Percentiles rank a stretch among this genome's conserved stretches.
Conservation (phyloP, 2,888 invertebrate genomes). For the Eristalis intricaria region DNA sequence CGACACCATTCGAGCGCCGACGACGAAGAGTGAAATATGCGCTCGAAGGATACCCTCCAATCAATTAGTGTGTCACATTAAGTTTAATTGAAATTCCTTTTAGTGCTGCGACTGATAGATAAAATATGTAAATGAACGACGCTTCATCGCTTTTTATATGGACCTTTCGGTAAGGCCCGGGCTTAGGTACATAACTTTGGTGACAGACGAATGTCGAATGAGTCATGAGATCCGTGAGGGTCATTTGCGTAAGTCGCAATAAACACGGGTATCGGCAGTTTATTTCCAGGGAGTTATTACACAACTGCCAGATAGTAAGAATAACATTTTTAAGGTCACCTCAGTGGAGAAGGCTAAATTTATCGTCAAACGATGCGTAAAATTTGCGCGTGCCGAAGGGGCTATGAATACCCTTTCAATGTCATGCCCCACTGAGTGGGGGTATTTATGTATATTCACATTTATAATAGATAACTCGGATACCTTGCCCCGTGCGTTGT, state of each 20-base stretch:
- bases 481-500: no score
- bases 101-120: slow-evolving; percentile 20
- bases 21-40: slow-evolving; percentile 18
- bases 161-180: neutral
- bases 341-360: neutral
- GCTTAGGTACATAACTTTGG: neutral
- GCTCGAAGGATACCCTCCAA: slow-evolving; percentile 12
- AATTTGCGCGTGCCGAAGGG: neutral
- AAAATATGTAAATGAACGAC: slow-evolving; percentile 30
- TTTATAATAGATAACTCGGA: neutral
- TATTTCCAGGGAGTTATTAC: neutral
- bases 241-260: neutral
- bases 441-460: neutral
- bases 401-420: neutral
- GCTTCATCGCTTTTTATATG: neutral
- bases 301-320: neutral
- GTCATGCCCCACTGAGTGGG: neutral
- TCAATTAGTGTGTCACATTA: slow-evolving; percentile 50
- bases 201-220: neutral
- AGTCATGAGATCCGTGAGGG: neutral
- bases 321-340: neutral
- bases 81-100: slow-evolving; percentile 42
- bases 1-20: neutral
- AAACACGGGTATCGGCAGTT: neutral
- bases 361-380: neutral